phyloP scores from a whole-genome alignment of 2,888 invertebrate species.

The Polylopha cassiicola region DNA sequence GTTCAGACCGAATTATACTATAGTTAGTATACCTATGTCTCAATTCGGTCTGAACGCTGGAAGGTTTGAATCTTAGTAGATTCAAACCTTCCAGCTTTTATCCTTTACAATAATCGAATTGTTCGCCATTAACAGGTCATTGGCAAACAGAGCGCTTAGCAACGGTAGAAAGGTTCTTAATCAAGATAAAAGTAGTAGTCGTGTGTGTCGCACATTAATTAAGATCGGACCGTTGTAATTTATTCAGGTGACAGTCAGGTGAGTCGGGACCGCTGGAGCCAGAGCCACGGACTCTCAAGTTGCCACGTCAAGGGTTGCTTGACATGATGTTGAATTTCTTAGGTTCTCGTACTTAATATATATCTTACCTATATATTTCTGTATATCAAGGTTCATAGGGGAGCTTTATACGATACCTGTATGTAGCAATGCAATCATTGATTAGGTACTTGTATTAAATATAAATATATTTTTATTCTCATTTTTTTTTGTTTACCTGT shows the following conservation, averaged over 20 bases:
- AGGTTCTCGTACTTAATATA: constrained; percentile 12
- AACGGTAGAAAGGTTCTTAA: constrained; percentile 41
- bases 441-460: too few species aligned
- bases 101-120: too few species aligned
- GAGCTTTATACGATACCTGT: constrained; percentile 2
- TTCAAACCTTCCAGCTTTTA: too few species aligned
- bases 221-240: constrained; percentile 61
- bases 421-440: background rate
- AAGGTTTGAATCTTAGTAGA: too few species aligned
- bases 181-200: constrained; percentile 57
- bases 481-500: too few species aligned
- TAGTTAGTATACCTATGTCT: too few species aligned
- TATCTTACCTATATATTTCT: too few species aligned
- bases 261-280: constrained; percentile 35
- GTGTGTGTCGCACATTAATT: constrained; percentile 60
- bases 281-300: constrained; percentile 36
- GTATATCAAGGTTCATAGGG: too few species aligned
- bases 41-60: too few species aligned
- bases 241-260: constrained; percentile 67
- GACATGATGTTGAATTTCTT: constrained; percentile 22
- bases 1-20: too few species aligned
- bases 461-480: too few species aligned
- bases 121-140: constrained; percentile 13
- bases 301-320: constrained; percentile 38
- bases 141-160: constrained; percentile 7